Conservation (phyloP, 2,113 vertebrate species). For the Saccopteryx bilineata region DNA sequence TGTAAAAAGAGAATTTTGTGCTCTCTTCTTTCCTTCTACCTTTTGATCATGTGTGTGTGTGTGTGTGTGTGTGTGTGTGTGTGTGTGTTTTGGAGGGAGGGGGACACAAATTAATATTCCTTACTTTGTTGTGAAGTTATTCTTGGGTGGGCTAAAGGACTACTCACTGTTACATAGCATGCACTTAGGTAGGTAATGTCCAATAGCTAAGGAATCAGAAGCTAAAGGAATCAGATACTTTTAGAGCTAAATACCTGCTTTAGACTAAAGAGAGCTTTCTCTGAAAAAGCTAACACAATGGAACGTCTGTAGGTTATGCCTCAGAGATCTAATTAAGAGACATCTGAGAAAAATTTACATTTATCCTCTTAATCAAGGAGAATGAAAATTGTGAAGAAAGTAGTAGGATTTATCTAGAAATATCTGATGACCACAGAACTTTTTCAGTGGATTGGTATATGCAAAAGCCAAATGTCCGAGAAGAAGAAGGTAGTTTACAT, state of each 20-base stretch:
- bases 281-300: not conserved
- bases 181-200: not conserved
- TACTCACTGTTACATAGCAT: constrained; percentile 44
- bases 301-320: not conserved
- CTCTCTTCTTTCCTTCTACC: not conserved
- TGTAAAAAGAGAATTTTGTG: constrained; percentile 1
- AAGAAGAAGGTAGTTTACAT: not conserved
- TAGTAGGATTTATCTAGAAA: constrained; percentile 5
- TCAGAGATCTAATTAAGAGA: constrained; percentile 31
- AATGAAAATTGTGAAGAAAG: constrained; percentile 59
- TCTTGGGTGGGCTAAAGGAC: not conserved
- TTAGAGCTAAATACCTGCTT: not conserved
- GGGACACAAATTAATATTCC: not conserved
- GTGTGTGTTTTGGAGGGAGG: not conserved
- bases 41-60: not conserved
- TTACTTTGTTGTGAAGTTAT: constrained; percentile 54
- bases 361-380: constrained; percentile 18
- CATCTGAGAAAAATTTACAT: constrained; percentile 32
- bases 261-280: constrained; percentile 47
- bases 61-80: not conserved
- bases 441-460: not conserved
- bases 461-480: constrained; percentile 43
- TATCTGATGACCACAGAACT: not conserved
- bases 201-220: constrained; percentile 7
- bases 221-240: constrained; percentile 28